Conservation (phyloP, 2,797 vertebrate species). For the Peromyscus eremicus region DNA sequence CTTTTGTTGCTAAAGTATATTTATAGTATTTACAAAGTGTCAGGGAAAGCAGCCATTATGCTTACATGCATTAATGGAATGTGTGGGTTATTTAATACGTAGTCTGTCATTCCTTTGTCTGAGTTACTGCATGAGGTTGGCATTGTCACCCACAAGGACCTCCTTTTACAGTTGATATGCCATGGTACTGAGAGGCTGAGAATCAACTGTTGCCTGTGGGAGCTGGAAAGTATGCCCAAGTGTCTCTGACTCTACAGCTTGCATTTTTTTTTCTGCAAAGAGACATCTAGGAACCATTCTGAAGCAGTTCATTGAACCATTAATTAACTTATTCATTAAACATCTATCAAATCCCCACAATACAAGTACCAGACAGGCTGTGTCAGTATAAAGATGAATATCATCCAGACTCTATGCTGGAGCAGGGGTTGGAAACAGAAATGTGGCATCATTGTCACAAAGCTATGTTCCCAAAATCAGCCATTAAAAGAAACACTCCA, state of each 20-base stretch:
- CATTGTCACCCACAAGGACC: neutral
- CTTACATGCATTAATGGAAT: neutral
- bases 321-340: slow-evolving; percentile 52
- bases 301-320: slow-evolving; percentile 48
- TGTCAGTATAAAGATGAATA: slow-evolving; percentile 11
- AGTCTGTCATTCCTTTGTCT: slow-evolving; percentile 11
- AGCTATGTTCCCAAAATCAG: neutral
- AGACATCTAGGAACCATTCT: neutral
- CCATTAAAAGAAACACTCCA: neutral
- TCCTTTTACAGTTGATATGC: neutral
- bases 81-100: neutral
- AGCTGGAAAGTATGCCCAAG: neutral
- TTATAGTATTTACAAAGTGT: neutral
- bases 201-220: neutral
- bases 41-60: neutral
- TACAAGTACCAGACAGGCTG: neutral
- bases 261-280: slow-evolving; percentile 19
- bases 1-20: slow-evolving; percentile 30
- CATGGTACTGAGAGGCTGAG: neutral
- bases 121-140: neutral
- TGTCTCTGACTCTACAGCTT: neutral
- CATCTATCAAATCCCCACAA: slow-evolving; percentile 24
- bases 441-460: neutral
- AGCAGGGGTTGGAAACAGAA: neutral
- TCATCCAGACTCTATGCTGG: neutral